Evolutionary conservation across 1,140 invertebrate species (phyloP), one percentile per base, ranked within the genome.

Genomic region (Brachionus rotundiformis): DNA sequence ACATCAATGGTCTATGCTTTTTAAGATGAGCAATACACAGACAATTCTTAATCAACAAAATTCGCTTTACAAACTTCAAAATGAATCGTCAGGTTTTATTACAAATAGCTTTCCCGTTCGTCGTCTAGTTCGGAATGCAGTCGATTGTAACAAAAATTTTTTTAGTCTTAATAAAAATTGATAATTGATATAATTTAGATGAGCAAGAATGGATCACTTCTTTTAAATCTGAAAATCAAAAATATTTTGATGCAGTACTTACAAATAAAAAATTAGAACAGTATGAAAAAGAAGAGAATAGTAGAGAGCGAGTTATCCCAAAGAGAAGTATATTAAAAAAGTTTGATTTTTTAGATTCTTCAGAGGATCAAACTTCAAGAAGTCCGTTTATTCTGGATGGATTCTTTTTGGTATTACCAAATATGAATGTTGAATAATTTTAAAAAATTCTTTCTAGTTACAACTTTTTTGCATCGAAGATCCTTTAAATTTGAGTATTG

Each of bases 391-490:
- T 83, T 8, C 83, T 88, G 13, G 86, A 88, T 85, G 86, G 87
- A 7, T 87, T 87, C 82, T 88, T 86, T 83, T 83, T 88, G 85
- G 87, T 88, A n/a, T n/a, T n/a, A n/a, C n/a, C n/a, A 84, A 83
- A 41, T 41, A 63, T 31, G 1, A 68, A 23, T 0, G 4, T n/a
- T 36, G 16, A 41, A 39, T 6, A 76, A 23, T 33, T 47, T 11
- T 13, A 44, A 36, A 41, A 6, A 8, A 23, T 54, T n/a, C 25
- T 76, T 16, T 54, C 59, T 68, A 87, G 86, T 85, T 88, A 86
- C 85, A 86, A 59, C 86, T 87, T 61, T 87, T 86, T 68, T 87
- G 86, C 83, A 85, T 88, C 5, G 86, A 87, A 44, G 87, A 88
- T 76, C 87, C 87, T 10, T 79, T 85, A 25, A 86, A 88, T 81